Evolutionary conservation across 2,797 vertebrate species (phyloP), one percentile per base, ranked within the genome.

Genomic region (Poeciliopsis paucimaculata): DNA sequence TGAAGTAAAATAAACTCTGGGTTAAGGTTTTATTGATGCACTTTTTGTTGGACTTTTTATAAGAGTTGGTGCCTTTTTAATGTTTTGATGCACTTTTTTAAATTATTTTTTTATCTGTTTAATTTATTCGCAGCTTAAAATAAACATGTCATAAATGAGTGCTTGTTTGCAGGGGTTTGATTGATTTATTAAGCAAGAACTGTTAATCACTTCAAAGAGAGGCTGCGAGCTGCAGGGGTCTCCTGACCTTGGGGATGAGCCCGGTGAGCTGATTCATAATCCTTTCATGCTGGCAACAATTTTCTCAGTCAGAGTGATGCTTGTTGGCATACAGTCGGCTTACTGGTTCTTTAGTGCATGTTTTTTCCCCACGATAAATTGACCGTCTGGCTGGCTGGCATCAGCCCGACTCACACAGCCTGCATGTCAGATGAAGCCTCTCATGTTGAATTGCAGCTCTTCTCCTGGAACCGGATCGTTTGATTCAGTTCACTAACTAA

Each of bases 301-400:
- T 75, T 81, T 72, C 55, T 80, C 55, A 78, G 68, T 74, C 31
- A 78, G 39, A 16, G 70, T 80, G 80, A 51, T 5, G 26, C 23
- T 77, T 84, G 39, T 78, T 79, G 80, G 57, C 71, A 23, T 77
- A 51, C 70, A 75, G 53, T 73, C 34, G 36, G 55, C 51, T 60
- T 81, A 41, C 57, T 75, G 57, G 49, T 31, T 73, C 64, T 72
- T 43, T 55, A 77, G 36, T 12, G 47, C 20, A 64, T 71, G 31
- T 75, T 75, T 81, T 62, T 79, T 39, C 55, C 28, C 75, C 46
- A 49, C 34, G 57, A 79, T 75, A 86, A 77, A 84, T 78, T 36
- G 36, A 20, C 72, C 64, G 73, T 74, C 64, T 76, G 51, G 20
- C 43, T 68, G 74, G 41, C 66, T 76, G 66, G 75, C 41, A 73